A percentile compares a stretch with the other conserved stretches of the same genome.
Evolutionary conservation across 2,888 invertebrate species (phyloP).

Genomic region (Acrocyrtus sp.): DNA sequence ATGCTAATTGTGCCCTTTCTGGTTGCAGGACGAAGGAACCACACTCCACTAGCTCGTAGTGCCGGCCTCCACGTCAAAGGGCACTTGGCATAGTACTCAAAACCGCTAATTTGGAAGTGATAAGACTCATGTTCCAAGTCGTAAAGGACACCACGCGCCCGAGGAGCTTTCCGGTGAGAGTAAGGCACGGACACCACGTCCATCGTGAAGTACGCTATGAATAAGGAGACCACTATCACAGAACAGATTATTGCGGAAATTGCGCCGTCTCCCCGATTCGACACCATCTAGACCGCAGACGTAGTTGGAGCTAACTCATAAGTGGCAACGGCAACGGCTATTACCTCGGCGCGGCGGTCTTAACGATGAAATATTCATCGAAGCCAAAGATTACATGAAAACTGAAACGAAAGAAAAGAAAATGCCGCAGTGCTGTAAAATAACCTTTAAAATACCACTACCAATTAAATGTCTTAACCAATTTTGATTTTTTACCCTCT

Average conservation of each 20-base stretch:
- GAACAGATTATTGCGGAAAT: constrained; percentile 40
- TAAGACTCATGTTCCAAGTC: constrained; percentile 45
- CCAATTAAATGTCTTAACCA: background rate
- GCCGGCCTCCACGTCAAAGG: constrained; percentile 40
- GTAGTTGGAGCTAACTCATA: too few relatives aligned
- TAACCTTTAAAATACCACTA: background rate
- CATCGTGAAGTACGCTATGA: constrained; percentile 38
- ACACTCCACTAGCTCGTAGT: constrained; percentile 31
- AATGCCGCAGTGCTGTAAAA: background rate
- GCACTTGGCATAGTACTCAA: constrained; percentile 47
- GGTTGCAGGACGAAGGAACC: constrained; percentile 27
- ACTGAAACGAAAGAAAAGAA: background rate
- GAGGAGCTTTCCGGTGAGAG: constrained; percentile 12
- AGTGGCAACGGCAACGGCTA: background rate
- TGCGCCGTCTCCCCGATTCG: constrained; percentile 32
- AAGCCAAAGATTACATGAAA: background rate
- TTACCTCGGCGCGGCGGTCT: background rate
- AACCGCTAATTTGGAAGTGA: constrained; percentile 45
- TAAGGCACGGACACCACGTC: constrained; percentile 41
- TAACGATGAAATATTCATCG: too few relatives aligned
- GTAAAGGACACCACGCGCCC: constrained; percentile 21
- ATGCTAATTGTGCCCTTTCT: constrained; percentile 34
- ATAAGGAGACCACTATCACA: constrained; percentile 37
- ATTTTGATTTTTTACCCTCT: background rate
- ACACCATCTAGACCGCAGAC: constrained; percentile 38